Evolutionary conservation across 1,140 invertebrate species (phyloP).

Genomic region (Aphelenchoides fujianensis): DNA sequence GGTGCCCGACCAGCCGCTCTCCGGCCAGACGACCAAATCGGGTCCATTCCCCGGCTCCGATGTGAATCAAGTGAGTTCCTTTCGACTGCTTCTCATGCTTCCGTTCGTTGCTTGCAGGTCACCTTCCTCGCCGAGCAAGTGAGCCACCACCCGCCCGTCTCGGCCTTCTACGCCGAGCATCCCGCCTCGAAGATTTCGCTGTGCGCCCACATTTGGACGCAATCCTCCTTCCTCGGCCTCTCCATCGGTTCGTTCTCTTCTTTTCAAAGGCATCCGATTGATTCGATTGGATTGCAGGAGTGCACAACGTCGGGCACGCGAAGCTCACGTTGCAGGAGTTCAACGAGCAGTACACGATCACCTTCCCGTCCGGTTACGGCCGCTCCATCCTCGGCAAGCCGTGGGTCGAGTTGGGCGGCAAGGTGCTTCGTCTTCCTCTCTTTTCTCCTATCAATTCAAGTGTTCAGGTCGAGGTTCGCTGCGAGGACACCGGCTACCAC

Average conservation of each 20-base stretch:
- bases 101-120: slow-evolving; percentile 41
- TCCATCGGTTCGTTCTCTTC: slow-evolving; percentile 62
- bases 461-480: slow-evolving; percentile 59
- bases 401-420: slow-evolving; percentile 67
- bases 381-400: slow-evolving; percentile 67
- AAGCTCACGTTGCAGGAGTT: slow-evolving; percentile 65
- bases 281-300: too few relatives aligned
- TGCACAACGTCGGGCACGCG: slow-evolving; percentile 67
- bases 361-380: slow-evolving; percentile 67
- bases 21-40: slow-evolving; percentile 67
- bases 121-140: slow-evolving; percentile 93
- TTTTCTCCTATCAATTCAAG: slow-evolving; percentile 3
- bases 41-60: slow-evolving; percentile 61
- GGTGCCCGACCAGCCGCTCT: slow-evolving; percentile 64
- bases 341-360: slow-evolving; percentile 66
- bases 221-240: slow-evolving; percentile 67
- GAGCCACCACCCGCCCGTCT: slow-evolving; percentile 90
- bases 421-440: slow-evolving; percentile 47
- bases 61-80: slow-evolving; percentile 47
- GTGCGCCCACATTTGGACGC: slow-evolving; percentile 68
- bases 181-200: slow-evolving; percentile 64
- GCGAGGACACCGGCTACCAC: slow-evolving; percentile 66
- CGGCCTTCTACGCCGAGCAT: slow-evolving; percentile 67
- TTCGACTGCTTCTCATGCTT: not conserved
- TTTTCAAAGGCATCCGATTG: not conserved